Conservation (phyloP, 1,140 invertebrate genomes). For the Cyphomyrmex costatus region DNA sequence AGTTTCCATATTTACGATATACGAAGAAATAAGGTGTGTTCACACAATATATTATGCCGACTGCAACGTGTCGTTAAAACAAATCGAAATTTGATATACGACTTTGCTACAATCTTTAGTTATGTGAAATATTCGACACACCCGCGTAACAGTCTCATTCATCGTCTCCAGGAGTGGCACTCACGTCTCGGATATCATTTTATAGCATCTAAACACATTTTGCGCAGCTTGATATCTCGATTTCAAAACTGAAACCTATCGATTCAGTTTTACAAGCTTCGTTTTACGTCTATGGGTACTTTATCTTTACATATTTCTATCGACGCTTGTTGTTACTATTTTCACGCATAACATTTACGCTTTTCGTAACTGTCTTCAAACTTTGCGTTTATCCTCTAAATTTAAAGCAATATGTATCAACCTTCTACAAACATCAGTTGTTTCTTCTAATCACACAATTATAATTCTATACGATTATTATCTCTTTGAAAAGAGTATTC, state of each 20-base stretch:
- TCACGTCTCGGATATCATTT: conserved; percentile 38
- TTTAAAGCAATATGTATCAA: neutral
- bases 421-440: neutral
- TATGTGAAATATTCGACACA: conserved; percentile 67
- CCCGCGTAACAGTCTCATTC: conserved; percentile 51
- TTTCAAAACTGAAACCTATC: conserved; percentile 36
- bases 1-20: conserved; percentile 44
- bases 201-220: conserved; percentile 41
- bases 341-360: neutral
- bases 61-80: conserved; percentile 50
- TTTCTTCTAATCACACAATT: neutral
- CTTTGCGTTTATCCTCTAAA: neutral
- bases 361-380: neutral
- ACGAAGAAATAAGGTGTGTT: conserved; percentile 63
- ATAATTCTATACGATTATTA: neutral
- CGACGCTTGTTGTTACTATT: neutral
- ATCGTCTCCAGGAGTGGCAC: conserved; percentile 51
- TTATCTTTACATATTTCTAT: neutral
- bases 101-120: conserved; percentile 50
- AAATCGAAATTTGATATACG: conserved; percentile 67
- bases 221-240: conserved; percentile 37
- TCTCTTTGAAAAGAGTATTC: too few relatives aligned
- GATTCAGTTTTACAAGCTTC: conserved; percentile 17
- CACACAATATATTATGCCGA: conserved; percentile 56
- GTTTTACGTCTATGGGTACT: neutral